phyloP scores from a whole-genome alignment of 2,797 vertebrate species.

The Sebastes itinus region DNA sequence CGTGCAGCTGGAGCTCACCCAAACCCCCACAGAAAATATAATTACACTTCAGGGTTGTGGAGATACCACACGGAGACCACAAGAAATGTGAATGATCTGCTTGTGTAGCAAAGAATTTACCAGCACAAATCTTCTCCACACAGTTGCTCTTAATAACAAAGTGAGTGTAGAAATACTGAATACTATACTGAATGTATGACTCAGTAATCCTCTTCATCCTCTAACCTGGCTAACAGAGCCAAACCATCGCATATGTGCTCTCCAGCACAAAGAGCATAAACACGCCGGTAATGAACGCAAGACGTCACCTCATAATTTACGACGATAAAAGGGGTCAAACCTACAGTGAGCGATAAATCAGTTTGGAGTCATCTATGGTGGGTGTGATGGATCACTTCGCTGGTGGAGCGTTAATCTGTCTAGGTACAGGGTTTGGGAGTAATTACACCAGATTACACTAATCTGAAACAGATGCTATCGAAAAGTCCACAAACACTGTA shows the following conservation, averaged over 20 bases:
- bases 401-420: constrained; percentile 11
- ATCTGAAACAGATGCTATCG: constrained; percentile 23
- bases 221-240: background rate
- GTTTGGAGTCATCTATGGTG: background rate
- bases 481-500: background rate
- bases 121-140: background rate
- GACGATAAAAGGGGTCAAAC: background rate
- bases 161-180: background rate
- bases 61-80: background rate
- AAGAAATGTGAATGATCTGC: background rate
- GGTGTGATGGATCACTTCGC: background rate
- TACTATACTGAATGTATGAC: background rate
- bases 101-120: background rate
- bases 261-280: background rate
- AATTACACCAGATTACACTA: constrained; percentile 23
- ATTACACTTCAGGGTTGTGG: background rate
- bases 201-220: background rate
- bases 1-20: background rate
- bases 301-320: background rate
- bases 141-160: background rate
- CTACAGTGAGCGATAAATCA: background rate
- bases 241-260: background rate
- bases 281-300: background rate
- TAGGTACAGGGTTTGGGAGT: background rate
- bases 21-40: background rate